Conservation (phyloP, 23 tunicate genomes). For the Aplidium turbinatum region DNA sequence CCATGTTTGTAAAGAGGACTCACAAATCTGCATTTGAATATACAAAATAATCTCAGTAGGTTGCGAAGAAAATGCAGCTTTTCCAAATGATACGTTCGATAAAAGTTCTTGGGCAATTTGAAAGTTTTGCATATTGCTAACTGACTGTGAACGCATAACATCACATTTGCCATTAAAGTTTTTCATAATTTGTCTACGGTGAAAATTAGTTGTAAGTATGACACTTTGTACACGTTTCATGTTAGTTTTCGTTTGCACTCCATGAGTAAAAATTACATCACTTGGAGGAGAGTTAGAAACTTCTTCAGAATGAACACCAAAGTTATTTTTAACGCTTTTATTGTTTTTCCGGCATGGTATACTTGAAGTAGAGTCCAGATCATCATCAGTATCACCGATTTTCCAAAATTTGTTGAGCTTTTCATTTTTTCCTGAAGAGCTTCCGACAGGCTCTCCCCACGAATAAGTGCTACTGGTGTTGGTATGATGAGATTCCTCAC, state of each 20-base stretch:
- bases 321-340: background rate
- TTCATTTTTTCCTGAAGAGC: no score
- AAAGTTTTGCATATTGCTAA: slow-evolving; percentile 4
- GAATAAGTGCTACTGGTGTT: no score
- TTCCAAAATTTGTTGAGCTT: slow-evolving; percentile 21
- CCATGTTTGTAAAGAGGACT: slow-evolving; percentile 56
- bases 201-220: slow-evolving; percentile 7
- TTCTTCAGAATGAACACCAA: background rate
- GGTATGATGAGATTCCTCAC: no score
- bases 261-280: slow-evolving; percentile 62
- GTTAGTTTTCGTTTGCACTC: slow-evolving; percentile 29
- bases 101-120: background rate
- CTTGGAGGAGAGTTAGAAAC: slow-evolving; percentile 8
- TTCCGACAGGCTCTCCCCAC: background rate
- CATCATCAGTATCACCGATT: slow-evolving; percentile 16
- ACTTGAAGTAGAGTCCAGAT: background rate
- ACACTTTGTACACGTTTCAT: slow-evolving; percentile 62
- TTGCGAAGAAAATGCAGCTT: background rate
- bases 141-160: background rate
- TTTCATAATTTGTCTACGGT: background rate
- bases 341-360: background rate
- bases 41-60: slow-evolving; percentile 29
- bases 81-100: background rate
- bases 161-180: background rate
- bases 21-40: slow-evolving; percentile 94